These are phyloP conservation scores for Bhutanitis thaidina DNA, from an alignment of 2,888 invertebrate species.

Conservation along the genomic window DNA sequence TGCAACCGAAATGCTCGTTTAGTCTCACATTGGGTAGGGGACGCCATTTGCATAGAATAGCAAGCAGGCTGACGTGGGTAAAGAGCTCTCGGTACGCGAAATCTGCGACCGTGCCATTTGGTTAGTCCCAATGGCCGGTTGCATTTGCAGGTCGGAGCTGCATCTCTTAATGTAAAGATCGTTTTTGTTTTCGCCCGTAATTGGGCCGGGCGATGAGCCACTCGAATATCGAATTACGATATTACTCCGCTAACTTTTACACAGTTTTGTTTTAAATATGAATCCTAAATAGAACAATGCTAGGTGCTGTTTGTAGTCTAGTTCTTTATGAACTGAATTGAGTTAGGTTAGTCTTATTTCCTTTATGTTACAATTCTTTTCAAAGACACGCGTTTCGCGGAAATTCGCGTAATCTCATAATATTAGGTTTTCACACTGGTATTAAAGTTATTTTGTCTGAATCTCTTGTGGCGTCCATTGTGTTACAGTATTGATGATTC, in stretches of 20 bases:
- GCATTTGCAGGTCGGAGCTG: conserved; percentile 17
- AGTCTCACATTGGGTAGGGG: conserved; percentile 55
- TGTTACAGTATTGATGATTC: too few relatives aligned
- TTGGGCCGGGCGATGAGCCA: conserved; percentile 5
- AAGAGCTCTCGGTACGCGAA: conserved; percentile 42
- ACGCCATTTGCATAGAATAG: conserved; percentile 75
- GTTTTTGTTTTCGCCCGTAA: conserved; percentile 10
- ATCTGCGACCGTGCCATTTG: conserved; percentile 48
- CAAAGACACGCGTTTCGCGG: too few relatives aligned
- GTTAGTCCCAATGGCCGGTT: conserved; percentile 21
- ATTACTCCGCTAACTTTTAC: conserved; percentile 11
- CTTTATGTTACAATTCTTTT: too few relatives aligned
- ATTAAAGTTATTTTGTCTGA: too few relatives aligned
- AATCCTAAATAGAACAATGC: conserved; percentile 9
- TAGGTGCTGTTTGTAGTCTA: neutral
- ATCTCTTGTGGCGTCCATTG: too few relatives aligned
- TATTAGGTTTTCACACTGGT: too few relatives aligned
- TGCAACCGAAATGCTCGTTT: conserved; percentile 70
- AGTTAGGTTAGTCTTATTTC: neutral
- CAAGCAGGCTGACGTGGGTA: conserved; percentile 55
- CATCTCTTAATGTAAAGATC: conserved; percentile 14
- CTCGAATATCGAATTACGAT: conserved; percentile 11
- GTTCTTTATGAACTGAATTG: neutral
- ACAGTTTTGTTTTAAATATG: conserved; percentile 5
- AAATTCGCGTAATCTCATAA: too few relatives aligned